A percentile compares a stretch with the other conserved stretches of the same genome.
These are phyloP conservation scores for Heliopora coerulea DNA, from an alignment of 92 coral and sea anemone genomes.

Conservation along the genomic window DNA sequence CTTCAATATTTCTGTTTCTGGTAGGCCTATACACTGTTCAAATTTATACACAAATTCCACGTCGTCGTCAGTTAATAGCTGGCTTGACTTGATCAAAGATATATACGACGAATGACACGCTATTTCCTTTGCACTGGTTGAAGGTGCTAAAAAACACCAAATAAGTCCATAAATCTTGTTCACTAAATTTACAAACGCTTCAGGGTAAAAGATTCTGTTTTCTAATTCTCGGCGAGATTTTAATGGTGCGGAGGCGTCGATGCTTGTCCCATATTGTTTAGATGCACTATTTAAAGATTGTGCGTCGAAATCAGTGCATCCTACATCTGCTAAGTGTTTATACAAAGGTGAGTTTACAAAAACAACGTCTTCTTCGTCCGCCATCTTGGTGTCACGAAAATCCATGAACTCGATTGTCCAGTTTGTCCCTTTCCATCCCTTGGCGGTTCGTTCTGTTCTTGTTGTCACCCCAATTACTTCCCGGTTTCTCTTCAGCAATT, in stretches of 20 bases:
- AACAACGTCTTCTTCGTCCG: slow-evolving; percentile 76
- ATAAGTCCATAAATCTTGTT: background rate
- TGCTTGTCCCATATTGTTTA: background rate
- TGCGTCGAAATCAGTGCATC: slow-evolving; percentile 75
- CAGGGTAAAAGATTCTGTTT: background rate
- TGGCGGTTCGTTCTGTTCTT: background rate
- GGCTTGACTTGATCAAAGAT: slow-evolving; percentile 56
- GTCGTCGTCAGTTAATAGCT: slow-evolving; percentile 68
- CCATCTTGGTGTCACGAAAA: slow-evolving; percentile 19
- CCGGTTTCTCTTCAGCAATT: no score
- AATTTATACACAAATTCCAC: slow-evolving; percentile 61
- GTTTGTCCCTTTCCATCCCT: background rate
- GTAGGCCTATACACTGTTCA: slow-evolving; percentile 66
- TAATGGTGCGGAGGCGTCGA: background rate
- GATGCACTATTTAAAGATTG: slow-evolving; percentile 23
- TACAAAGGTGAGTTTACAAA: slow-evolving; percentile 93
- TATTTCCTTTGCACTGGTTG: background rate
- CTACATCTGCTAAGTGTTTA: slow-evolving; percentile 76
- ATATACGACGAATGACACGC: slow-evolving; percentile 5
- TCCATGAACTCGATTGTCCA: no score
- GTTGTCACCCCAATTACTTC: no score
- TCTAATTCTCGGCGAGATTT: background rate
- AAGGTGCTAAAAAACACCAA: slow-evolving; percentile 1
- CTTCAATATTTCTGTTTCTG: background rate
- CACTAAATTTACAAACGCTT: background rate